Base-by-base conservation (phyloP, 2,113 vertebrate species). In the Fregata magnificens region DNA sequence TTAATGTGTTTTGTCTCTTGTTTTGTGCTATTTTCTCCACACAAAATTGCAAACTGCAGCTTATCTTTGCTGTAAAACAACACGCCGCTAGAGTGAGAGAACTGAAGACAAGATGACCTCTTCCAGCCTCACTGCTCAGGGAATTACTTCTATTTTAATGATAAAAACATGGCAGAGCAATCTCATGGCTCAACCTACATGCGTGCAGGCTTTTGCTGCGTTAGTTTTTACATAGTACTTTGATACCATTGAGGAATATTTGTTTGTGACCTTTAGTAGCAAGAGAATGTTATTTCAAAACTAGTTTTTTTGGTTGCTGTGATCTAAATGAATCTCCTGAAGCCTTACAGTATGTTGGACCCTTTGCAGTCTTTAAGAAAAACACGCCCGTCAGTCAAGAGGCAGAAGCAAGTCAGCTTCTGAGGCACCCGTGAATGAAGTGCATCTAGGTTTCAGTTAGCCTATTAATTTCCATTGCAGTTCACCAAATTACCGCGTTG, bases 371-470 rank as follows among this genome's bases (percentile, higher is more conserved):
- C 88, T 67, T 45, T 19, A 47, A 55, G 36, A 72, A 67, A 72
- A 58, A 8, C 9, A 19, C 1, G 3, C 29, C 18, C 40, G 26
- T 32, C 31, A 36, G n/a, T 22, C 25, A 81, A 11, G 26, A 40
- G 66, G 52, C 59, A 80, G 47, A 44, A 66, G 38, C 34, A 53
- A 11, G 42, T 2, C 44, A 18, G 38, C 67, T 38, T 44, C 34
- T 8, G 34, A 47, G 50, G 56, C 50, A 53, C 34, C 42, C 7
- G 1, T 7, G 22, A 88, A 42, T 8, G 63, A 65, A 56, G 28
- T 1, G 29, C 3, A 0, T 17, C 5, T 6, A 12, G 42, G 61
- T 79, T 61, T 63, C 12, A 16, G 44, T 53, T 18, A 28, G 45
- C 6, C 1, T 13, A 26, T 74, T n/a, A 29, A 42, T 38, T 66